Base-by-base conservation (phyloP, 2,797 vertebrate species). In the Coracias cyanogaster region DNA sequence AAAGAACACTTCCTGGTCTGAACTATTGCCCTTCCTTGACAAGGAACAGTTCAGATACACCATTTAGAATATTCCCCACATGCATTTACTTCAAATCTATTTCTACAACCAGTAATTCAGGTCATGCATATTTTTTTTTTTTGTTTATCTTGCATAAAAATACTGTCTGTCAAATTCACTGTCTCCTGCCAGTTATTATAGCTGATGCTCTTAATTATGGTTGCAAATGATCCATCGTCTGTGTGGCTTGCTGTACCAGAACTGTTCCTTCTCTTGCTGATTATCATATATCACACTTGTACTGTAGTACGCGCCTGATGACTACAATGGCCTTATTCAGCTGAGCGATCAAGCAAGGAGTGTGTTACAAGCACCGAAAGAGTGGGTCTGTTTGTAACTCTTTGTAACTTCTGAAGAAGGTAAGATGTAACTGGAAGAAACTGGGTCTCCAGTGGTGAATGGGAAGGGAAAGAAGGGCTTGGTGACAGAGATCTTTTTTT, bases 381-480 rank as follows among this genome's bases (percentile, higher is more conserved):
- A 99, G 98, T 99, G 99, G 99, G 99, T 99, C 98, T 99, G 99
- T 98, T 99, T 99, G 97, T 99, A 99, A 98, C 96, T 97, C 95
- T 95, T 96, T 97, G 94, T 96, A 97, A 97, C 94, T 96, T 87
- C 96, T 72, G 83, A 81, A 96, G 97, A 98, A 99, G 99, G 99
- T 99, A 99, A 99, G 99, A 98, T 66, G 85, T 43, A 61, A 66
- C 91, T 93, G 89, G 51, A 73, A 82, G 89, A 54, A 89, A 57
- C 65, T 91, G 69, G 70, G 35, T 64, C 86, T 93, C 58, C 81
- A 61, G 64, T 65, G 90, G 69, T 91, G 80, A 84, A 80, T 16
- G 97, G 91, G 93, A 95, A 91, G 82, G 49, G 66, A 90, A 91
- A 61, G 25, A 86, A 96, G 70, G 79, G 93, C 82, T 95, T 89